Percentiles rank a stretch among this genome's conserved stretches.
Conservation (phyloP, 2,113 vertebrate genomes). For the Strigops habroptila region DNA sequence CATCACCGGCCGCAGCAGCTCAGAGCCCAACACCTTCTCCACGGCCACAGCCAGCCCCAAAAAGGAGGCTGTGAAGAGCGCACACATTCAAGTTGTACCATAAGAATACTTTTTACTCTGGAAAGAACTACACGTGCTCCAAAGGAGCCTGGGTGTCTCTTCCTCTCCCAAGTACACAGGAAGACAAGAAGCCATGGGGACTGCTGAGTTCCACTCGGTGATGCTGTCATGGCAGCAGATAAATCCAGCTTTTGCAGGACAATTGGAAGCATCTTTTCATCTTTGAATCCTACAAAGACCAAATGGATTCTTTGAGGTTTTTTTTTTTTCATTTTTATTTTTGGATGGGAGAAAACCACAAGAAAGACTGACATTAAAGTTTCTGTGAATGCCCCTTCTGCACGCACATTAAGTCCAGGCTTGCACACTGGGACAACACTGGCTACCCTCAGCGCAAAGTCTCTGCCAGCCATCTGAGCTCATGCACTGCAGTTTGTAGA, state of each 20-base stretch:
- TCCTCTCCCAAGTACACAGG: background rate
- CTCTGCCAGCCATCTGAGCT: background rate
- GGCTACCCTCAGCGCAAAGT: background rate
- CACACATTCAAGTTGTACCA: background rate
- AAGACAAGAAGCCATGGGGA: rapidly evolving
- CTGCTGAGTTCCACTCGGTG: background rate
- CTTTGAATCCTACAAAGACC: background rate
- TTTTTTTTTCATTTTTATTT: background rate
- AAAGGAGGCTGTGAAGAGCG: background rate
- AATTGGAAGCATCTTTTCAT: background rate
- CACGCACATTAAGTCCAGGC: background rate
- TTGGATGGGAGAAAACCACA: conserved; percentile 28
- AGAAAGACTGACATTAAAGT: conserved; percentile 6
- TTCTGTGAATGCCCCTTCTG: conserved; percentile 5
- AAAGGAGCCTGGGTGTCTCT: background rate
- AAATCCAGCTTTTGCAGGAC: background rate
- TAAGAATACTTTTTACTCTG: background rate
- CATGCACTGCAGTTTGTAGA: rapidly evolving
- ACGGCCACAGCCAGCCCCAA: background rate
- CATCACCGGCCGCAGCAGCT: background rate
- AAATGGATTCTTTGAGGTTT: background rate
- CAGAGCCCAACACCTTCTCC: background rate
- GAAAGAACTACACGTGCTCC: background rate
- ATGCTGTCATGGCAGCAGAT: background rate
- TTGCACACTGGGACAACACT: rapidly evolving